Percentiles rank a stretch among this genome's conserved stretches.
Conservation (phyloP, 2,888 invertebrate species). For the Brassicogethes aeneus region DNA sequence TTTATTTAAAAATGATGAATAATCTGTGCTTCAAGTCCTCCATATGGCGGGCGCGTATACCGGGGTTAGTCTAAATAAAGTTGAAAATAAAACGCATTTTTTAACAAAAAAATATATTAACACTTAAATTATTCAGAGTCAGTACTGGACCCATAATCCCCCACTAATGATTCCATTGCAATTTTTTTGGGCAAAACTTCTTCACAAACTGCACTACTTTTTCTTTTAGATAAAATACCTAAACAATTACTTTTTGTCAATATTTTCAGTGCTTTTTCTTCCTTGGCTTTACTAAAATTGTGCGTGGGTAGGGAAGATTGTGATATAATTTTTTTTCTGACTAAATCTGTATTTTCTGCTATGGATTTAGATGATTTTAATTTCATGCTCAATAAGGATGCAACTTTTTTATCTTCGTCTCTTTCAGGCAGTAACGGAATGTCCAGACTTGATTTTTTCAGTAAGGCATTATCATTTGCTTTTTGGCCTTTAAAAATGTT, state of each 20-base stretch:
- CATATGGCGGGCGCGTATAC: too few relatives aligned
- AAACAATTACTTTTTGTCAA: conserved; percentile 23
- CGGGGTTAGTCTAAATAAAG: too few relatives aligned
- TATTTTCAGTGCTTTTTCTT: conserved; percentile 32
- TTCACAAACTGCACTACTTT: conserved; percentile 3
- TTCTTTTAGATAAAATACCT: conserved; percentile 22
- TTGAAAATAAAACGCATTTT: too few relatives aligned
- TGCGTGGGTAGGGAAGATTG: conserved; percentile 33
- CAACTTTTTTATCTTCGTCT: conserved; percentile 72
- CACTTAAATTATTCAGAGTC: conserved; percentile 25
- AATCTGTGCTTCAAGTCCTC: too few relatives aligned
- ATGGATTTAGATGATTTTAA: conserved; percentile 54
- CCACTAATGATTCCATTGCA: conserved; percentile 23
- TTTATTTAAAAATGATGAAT: too few relatives aligned
- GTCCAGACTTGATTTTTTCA: conserved; percentile 67
- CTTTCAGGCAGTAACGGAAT: conserved; percentile 71
- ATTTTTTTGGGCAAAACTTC: conserved; percentile 7
- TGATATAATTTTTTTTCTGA: conserved; percentile 32
- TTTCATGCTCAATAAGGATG: conserved; percentile 62
- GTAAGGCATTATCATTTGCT: conserved; percentile 62
- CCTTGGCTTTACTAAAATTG: conserved; percentile 31
- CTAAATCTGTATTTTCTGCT: conserved; percentile 42
- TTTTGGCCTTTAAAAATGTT: conserved; percentile 63
- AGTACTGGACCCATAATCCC: conserved; percentile 31
- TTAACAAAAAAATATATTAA: too few relatives aligned